These are phyloP conservation scores for Rhynchotus rufescens DNA, from an alignment of 2,797 vertebrate species.

Conservation along the genomic window DNA sequence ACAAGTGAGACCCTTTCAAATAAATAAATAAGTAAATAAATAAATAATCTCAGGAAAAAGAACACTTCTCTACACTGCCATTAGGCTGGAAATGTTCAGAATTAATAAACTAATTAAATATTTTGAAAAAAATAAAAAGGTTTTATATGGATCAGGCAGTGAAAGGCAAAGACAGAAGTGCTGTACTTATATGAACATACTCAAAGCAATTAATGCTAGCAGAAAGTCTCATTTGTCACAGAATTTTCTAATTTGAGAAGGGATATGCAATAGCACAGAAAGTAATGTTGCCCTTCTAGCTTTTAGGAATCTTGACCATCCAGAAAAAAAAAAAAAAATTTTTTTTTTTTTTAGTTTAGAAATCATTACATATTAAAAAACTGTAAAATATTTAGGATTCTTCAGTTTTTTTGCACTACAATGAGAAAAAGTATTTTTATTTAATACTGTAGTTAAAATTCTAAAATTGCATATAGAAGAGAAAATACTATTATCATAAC, in stretches of 20 bases:
- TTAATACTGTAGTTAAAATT: neutral
- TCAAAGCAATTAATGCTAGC: neutral
- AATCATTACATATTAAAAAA: neutral
- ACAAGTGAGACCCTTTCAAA: neutral
- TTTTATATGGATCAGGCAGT: neutral
- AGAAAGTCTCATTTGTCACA: neutral
- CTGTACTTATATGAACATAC: neutral
- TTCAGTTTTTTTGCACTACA: neutral
- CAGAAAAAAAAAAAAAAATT: neutral
- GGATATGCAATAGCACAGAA: neutral
- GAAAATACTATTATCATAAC: neutral
- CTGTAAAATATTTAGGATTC: neutral
- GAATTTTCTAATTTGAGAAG: neutral
- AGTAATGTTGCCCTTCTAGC: neutral
- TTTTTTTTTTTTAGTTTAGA: neutral
- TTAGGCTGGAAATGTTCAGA: neutral
- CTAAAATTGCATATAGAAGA: neutral
- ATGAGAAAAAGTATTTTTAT: fast-evolving
- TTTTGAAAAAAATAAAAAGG: neutral
- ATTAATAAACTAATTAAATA: neutral
- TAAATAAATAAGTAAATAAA: too few species aligned
- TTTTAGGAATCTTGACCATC: neutral
- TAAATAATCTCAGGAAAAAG: neutral
- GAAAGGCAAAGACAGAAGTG: neutral
- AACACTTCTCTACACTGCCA: neutral